Base-by-base conservation (phyloP, 2,113 vertebrate species). In the Opisthocomus hoazin region DNA sequence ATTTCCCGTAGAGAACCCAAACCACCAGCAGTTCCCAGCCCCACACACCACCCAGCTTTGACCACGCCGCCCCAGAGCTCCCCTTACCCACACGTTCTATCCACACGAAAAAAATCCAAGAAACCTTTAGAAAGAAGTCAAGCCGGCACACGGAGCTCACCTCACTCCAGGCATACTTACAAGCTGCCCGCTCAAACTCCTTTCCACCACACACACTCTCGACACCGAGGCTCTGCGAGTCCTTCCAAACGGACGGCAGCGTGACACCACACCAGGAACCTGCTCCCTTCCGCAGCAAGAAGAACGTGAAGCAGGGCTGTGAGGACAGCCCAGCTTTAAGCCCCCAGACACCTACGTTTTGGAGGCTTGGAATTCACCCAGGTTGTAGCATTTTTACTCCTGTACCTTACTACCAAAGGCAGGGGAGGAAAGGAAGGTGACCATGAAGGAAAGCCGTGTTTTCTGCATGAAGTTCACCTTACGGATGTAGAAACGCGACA, bases 261-360 rank as follows among this genome's bases (percentile, higher is more conserved):
- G 4, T 11, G 41, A 37, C 32, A n/a, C 4, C 43, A 36, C 68
- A 5, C 23, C 1, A 7, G 29, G 54, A 68, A 51, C 24, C 37
- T 1, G 1, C 7, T 10, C 19, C 54, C 36, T 71, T 78, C 20
- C 46, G 20, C 8, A 26, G 51, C 15, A 46, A 29, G 32, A 29
- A 2, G 32, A 34, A 50, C 26, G 34, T 0, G 12, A 74, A 64
- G 45, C 29, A 32, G 34, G 10, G 34, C 56, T 39, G 18, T 8
- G 18, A 32, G 36, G 69, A 23, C 0, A 66, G 41, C 18, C 20
- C 3, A 34, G 63, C 32, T 54, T 41, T 27, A 46, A 56, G 46
- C 46, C 32, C 53, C 26, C 0, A 41, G 41, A 56, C 2, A 46
- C 4, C 0, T 2, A 15, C 3, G 15, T 19, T 32, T 16, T 4